phyloP scores from a whole-genome alignment of 2,113 vertebrate genomes.

The Ammodytes marinus region DNA sequence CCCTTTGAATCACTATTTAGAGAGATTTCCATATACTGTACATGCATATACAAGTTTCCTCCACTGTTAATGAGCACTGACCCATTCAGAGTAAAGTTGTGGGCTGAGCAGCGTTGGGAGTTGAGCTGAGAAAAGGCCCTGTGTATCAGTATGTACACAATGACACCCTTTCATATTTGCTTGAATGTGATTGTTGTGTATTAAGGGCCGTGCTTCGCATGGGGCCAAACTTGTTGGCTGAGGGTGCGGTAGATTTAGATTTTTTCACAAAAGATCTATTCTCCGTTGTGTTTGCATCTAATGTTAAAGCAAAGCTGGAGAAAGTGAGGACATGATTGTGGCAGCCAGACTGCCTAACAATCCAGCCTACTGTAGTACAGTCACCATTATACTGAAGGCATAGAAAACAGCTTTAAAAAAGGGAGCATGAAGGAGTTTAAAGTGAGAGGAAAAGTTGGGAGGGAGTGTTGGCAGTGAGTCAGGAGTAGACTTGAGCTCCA shows the following conservation, averaged over 20 bases:
- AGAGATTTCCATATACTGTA: slow-evolving; percentile 1
- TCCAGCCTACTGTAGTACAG: slow-evolving; percentile 42
- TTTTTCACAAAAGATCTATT: slow-evolving; percentile 65
- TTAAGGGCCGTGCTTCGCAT: slow-evolving; percentile 64
- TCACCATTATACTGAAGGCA: slow-evolving; percentile 14
- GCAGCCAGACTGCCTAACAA: slow-evolving; percentile 42
- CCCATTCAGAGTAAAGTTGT: slow-evolving; percentile 51
- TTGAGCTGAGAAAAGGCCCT: slow-evolving; percentile 47
- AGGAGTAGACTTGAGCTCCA: slow-evolving; percentile 66
- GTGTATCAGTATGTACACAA: slow-evolving; percentile 73
- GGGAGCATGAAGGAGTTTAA: slow-evolving; percentile 52
- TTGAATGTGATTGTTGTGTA: slow-evolving; percentile 76
- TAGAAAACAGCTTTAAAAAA: slow-evolving; percentile 3
- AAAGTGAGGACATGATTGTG: slow-evolving; percentile 19
- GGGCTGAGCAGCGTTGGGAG: slow-evolving; percentile 42
- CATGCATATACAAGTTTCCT: slow-evolving; percentile 21
- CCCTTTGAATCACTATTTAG: background rate
- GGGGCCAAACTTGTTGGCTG: slow-evolving; percentile 61
- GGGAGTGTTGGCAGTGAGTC: slow-evolving; percentile 78
- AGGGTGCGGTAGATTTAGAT: slow-evolving; percentile 57
- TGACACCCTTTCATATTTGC: slow-evolving; percentile 76
- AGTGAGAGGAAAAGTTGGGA: slow-evolving; percentile 67
- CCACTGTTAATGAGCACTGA: slow-evolving; percentile 29
- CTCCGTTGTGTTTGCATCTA: slow-evolving; percentile 19
- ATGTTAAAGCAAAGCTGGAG: slow-evolving; percentile 12